phyloP scores from a whole-genome alignment of 2,888 invertebrate genomes.

The Amiota communis region DNA sequence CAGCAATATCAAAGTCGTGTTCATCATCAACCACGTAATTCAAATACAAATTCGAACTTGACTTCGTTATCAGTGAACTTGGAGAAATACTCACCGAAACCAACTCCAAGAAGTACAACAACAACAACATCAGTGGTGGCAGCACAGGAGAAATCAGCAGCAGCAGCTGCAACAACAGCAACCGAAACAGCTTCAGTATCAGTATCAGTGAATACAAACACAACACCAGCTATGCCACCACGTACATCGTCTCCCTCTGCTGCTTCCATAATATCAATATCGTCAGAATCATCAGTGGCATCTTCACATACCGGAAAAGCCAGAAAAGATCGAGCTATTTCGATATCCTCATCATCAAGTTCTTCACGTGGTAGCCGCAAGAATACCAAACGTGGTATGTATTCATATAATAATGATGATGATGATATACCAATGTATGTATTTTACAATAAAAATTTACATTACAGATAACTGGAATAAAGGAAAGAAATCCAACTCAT shows the following conservation, averaged over 20 bases:
- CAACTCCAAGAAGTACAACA: constrained; percentile 23
- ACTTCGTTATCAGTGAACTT: no score
- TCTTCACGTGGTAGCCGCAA: constrained; percentile 42
- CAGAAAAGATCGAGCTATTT: constrained; percentile 40
- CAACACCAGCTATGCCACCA: constrained; percentile 50
- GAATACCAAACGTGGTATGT: background rate
- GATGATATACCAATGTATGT: no score
- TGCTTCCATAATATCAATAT: constrained; percentile 69
- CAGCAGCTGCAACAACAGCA: no score
- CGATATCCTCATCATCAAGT: constrained; percentile 47
- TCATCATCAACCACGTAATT: constrained; percentile 33
- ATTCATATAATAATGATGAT: no score
- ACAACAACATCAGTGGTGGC: constrained; percentile 31
- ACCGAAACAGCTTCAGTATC: constrained; percentile 18
- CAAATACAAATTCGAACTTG: background rate
- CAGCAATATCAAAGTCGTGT: constrained; percentile 36
- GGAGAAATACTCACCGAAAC: background rate
- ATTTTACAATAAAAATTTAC: background rate
- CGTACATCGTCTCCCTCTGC: constrained; percentile 64
- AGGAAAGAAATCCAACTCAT: no score
- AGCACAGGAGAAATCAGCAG: no score
- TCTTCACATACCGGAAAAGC: constrained; percentile 45
- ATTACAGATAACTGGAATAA: background rate
- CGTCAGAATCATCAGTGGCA: constrained; percentile 68
- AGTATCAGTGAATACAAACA: background rate